Base-by-base conservation (phyloP, 2,888 invertebrate genomes). In the Nebria brevicollis region DNA sequence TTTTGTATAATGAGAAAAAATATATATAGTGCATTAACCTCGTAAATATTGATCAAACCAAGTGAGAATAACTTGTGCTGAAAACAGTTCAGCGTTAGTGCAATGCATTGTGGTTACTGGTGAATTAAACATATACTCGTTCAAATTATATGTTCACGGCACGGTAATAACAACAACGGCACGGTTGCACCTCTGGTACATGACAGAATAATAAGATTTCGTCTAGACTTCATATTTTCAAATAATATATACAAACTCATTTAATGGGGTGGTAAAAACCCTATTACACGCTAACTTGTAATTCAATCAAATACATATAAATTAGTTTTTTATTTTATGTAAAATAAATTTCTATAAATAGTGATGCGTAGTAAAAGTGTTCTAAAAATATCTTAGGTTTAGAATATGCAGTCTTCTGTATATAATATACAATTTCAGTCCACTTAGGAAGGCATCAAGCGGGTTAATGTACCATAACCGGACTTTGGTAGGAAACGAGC, bases 381-480 rank as follows among this genome's bases (percentile, higher is more conserved):
- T 54, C 54, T 54, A 54, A 54, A 54, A 54, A 54, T 54, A 54
- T 54, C 54, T 54, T 54, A 7, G 54, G 54, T 8, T 54, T 54
- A 54, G 11, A 54, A 34, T 20, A 70, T 20, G 70, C 70, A 70
- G 11, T 34, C 70, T 70, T 70, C 70, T 70, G 70, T 70, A 34
- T 70, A 82, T 84, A 85, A 85, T 85, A 84, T 82, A 84, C 84
- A 85, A 85, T 85, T 85, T 85, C 85, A 82, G 79, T 84, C 84
- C 84, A 84, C 84, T 85, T 83, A 84, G 83, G 84, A 26, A 84
- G 81, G 85, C 84, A 85, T 85, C 85, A 85, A 84, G 85, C 84
- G 83, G 85, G 84, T 84, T 85, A 85, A 85, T 85, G 85, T 85
- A 84, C 82, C 85, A 84, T 85, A 34, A 66, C 26, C 66, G 76